A percentile compares a stretch with the other conserved stretches of the same genome.
phyloP scores from a whole-genome alignment of 2,113 vertebrate species.

The Arvicanthis niloticus region DNA sequence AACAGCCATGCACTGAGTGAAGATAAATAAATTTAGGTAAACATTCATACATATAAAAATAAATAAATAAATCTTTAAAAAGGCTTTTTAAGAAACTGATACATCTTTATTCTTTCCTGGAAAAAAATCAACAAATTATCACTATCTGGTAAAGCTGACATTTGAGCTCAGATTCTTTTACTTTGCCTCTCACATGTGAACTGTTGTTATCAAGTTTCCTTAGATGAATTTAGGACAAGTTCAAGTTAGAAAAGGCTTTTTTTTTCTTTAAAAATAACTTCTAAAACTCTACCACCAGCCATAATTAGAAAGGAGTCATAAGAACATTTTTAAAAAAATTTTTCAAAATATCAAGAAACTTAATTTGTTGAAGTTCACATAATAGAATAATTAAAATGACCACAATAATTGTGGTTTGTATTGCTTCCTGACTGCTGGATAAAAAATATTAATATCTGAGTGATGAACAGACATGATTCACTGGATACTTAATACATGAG shows the following conservation, averaged over 20 bases:
- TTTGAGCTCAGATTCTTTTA: background rate
- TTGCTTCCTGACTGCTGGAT: background rate
- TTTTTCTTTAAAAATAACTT: background rate
- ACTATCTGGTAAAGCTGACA: slow-evolving; percentile 14
- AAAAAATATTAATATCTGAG: background rate
- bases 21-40: background rate
- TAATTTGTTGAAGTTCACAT: too few relatives aligned
- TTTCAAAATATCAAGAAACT: background rate
- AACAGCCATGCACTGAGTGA: background rate
- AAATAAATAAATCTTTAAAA: background rate
- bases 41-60: background rate
- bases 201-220: slow-evolving; percentile 34
- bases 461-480: background rate
- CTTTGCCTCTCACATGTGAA: slow-evolving; percentile 40
- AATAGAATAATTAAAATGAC: background rate
- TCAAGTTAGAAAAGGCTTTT: background rate
- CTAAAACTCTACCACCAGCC: background rate
- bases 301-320: background rate
- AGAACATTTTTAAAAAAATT: too few relatives aligned
- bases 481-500: background rate
- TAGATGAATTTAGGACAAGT: background rate
- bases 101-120: background rate
- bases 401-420: background rate
- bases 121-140: slow-evolving; percentile 2
- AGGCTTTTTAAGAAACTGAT: slow-evolving; percentile 6